phyloP scores from a whole-genome alignment of 1,140 invertebrate genomes.

The Uloborus diversus region DNA sequence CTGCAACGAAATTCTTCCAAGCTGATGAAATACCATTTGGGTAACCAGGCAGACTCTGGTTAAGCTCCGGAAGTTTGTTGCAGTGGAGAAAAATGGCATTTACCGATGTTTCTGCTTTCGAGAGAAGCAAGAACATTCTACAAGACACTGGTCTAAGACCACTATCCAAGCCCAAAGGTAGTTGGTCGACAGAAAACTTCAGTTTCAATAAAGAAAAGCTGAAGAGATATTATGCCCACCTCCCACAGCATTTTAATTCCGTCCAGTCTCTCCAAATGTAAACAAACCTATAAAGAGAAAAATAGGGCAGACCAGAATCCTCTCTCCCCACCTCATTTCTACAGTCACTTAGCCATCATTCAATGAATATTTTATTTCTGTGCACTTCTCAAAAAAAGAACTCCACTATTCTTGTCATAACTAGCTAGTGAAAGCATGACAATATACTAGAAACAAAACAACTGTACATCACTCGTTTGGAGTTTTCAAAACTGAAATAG shows the following conservation, averaged over 20 bases:
- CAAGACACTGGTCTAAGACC: background rate
- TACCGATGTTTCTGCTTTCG: slow-evolving; percentile 32
- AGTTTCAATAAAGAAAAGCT: slow-evolving; percentile 32
- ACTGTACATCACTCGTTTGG: too few species aligned
- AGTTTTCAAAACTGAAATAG: too few species aligned
- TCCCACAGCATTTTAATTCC: slow-evolving; percentile 56
- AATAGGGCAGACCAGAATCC: slow-evolving; percentile 41
- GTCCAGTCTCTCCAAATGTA: slow-evolving; percentile 53
- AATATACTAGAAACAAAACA: slow-evolving; percentile 15
- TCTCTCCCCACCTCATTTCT: slow-evolving; percentile 45
- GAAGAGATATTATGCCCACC: slow-evolving; percentile 47
- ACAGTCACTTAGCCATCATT: slow-evolving; percentile 28
- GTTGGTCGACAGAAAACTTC: too few species aligned
- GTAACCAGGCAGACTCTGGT: background rate
- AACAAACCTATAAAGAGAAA: slow-evolving; percentile 41
- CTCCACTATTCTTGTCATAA: background rate
- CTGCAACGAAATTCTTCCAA: slow-evolving; percentile 26
- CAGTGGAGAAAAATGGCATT: slow-evolving; percentile 54
- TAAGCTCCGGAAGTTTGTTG: slow-evolving; percentile 32
- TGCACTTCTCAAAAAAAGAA: slow-evolving; percentile 19
- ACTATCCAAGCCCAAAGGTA: too few species aligned
- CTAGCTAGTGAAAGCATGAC: slow-evolving; percentile 5
- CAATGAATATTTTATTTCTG: slow-evolving; percentile 22
- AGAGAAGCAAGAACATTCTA: background rate
- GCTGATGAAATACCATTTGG: slow-evolving; percentile 60